Evolutionary conservation across 2,888 invertebrate genomes (phyloP), one percentile per base, ranked within the genome.

Genomic region (Tiliacea citrago): DNA sequence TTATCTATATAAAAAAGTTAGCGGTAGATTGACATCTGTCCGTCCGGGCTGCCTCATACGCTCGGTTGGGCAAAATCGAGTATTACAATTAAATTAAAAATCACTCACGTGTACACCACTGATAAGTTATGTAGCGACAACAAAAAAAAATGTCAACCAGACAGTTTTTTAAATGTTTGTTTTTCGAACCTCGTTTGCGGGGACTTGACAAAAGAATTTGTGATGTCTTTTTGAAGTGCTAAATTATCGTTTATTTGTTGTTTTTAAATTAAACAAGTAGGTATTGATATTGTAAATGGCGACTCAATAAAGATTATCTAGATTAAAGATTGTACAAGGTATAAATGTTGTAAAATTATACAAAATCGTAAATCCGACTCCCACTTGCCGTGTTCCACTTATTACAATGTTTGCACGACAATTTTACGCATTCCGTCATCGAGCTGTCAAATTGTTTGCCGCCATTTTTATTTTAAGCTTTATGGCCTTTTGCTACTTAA

Each of bases 51-150:
- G 88, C 92, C 90, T 91, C 91, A 90, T 90, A 92, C 93, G 95
- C 90, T 94, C 91, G 91, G 94, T 92, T 94, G 95, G 87, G 91
- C 95, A 93, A 95, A 95, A 95, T 95, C 96, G 94, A 91, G 96
- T 96, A 96, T 95, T 94, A 96, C 95, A 96, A 96, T 96, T 96
- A 96, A 95, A 96, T 96, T 96, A 94, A 95, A 95, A 96, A 95
- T 94, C 96, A 96, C 89, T 96, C 95, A 95, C 90, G 91, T 86
- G 86, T 79, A 91, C 91, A 93, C 93, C 91, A 93, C 93, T 91
- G 93, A 92, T 91, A 90, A 81, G 77, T 84, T 81, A 80, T 81
- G 94, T 93, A 95, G 83, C 74, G 95, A 89, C 85, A 81, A 86
- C 92, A 94, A 79, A 92, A 88, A 47, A 88, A 88, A 83, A 49